Base-by-base conservation (phyloP, 2,113 vertebrate species). In the Rhinopithecus roxellana region DNA sequence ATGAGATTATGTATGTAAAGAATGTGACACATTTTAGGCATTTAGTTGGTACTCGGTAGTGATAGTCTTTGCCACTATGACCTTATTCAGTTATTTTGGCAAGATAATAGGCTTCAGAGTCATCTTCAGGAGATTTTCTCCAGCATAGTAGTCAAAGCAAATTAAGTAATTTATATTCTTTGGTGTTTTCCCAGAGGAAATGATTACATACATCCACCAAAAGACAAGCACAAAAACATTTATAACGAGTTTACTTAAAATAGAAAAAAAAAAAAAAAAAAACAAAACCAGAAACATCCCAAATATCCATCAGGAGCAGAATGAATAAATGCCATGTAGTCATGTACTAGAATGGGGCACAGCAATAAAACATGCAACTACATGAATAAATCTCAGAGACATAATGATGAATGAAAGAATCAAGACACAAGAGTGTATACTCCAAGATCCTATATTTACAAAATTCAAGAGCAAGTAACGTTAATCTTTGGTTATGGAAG, bases 31-130 rank as follows among this genome's bases (percentile, higher is more conserved):
- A 38, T 77, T 70, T 91, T 72, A 90, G 27, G 32, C n/a, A 87
- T 78, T 82, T 67, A 40, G 18, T 32, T 88, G 43, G 22, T 72
- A 12, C 32, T 96, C 57, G 48, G 0, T 27, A 25, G 7, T 50
- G 61, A 86, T 43, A 77, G 9, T 35, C 10, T 86, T 79, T 79
- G 5, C 23, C 30, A 27, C 61, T 55, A 57, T 57, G 35, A 25
- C 10, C 2, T 82, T 57, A 75, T n/a, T 57, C 52, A 89, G 57
- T 50, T 95, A 78, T 52, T 97, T 64, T 43, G 89, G 50, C 70
- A 12, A 92, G 74, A 93, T 87, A 92, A 74, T 25, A 67, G 17
- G 8, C 67, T 88, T 95, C 35, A 91, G 67, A 95, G 38, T 61
- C 16, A 57, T 82, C 57, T 83, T 86, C 23, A 43, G n/a, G 57